Base-by-base conservation (phyloP, 1,140 invertebrate species). In the Brachionus calyciflorus region DNA sequence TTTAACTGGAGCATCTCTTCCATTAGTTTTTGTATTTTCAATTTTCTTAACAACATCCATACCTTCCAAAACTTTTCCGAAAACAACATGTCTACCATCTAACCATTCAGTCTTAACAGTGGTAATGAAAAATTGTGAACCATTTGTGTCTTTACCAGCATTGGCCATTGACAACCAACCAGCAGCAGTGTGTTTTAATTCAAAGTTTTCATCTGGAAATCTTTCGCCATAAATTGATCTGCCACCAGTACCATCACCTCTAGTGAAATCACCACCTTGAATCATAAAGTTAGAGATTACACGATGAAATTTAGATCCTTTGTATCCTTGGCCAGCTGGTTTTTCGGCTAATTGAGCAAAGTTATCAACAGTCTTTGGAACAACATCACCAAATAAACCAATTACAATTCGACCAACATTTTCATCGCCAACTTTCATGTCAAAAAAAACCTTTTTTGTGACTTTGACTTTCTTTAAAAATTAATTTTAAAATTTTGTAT, bases 331-430 rank as follows among this genome's bases (percentile, higher is more conserved):
- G 21, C 76, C 76, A 19, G 17, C 49, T 14, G 76, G 41, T 37
- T 44, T 44, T 24, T 46, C 57, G n/a, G 55, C 53, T 37, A 77
- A 51, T 68, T 60, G 41, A 40, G 57, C 53, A 76, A 99, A 98
- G 86, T 99, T 99, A 88, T 99, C 96, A 80, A 93, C 94, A 6
- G 96, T 98, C 87, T 92, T 94, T 12, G 97, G 96, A 7, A 95
- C 94, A 41, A 94, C 89, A 87, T 99, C 94, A 2, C 94, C 91
- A 88, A 94, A 99, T 6, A 99, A 85, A 86, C 98, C 96, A 85
- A 99, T 92, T 78, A 96, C 91, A 87, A 99, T 92, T 76, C 94
- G 88, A 2, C 96, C 96, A 82, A 91, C 83, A 77, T 89, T 89
- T 19, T 84, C 91, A 33, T 78, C 91, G 1, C 91, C 92, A 69